A percentile compares a stretch with the other conserved stretches of the same genome.
Conservation (phyloP, 2,113 vertebrate genomes). For the Danio rerio region GRCz12tu NC_133184.1:38293501-38294000, state of each 20-base stretch:
- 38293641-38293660: background rate
- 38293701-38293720: background rate
- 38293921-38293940: background rate
- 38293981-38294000: background rate
- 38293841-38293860: background rate
- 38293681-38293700: slow-evolving; percentile 15
- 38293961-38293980: background rate
- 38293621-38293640: background rate
- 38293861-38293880: background rate
- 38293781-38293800: slow-evolving; percentile 23
- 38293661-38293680: slow-evolving; percentile 18
- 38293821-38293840: slow-evolving; percentile 4
- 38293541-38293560: background rate
- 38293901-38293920: slow-evolving; percentile 16
- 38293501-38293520: background rate
- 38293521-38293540: background rate
- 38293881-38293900: background rate
- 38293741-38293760: background rate
- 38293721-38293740: background rate
- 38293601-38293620: slow-evolving; percentile 27
- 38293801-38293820: background rate
- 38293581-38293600: background rate
- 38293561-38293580: slow-evolving; percentile 8
- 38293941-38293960: slow-evolving; percentile 1
- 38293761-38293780: background rate